Evolutionary conservation across 2,113 vertebrate species (phyloP), one percentile per base, ranked within the genome.

Genomic region (Macquaria australasica): DNA sequence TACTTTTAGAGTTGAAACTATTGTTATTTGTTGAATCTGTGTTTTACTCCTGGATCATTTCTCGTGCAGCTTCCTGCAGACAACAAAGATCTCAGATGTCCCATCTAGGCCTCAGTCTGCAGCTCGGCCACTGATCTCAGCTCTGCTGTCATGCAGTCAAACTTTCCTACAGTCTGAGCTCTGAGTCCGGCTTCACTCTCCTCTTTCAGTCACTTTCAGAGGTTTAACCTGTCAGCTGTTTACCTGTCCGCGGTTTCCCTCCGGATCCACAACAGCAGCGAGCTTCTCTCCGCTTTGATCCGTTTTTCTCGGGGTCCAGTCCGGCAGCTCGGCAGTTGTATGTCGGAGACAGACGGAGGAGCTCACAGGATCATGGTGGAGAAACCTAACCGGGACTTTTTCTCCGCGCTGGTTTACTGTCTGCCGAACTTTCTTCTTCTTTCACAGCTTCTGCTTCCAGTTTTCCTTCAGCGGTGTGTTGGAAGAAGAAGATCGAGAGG

Each of bases 171-270:
- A 28, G 62, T 39, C 9, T 41, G 9, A 5, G 18, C 31, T 12
- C 5, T 43, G 20, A 16, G 21, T 16, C 15, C 23, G 4, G 8
- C 62, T 41, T 28, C 28, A 20, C 60, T 23, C 21, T 9, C 31
- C 31, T 37, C 21, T 50, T 37, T 28, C 53, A 11, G 2, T 37
- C 28, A 1, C 12, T 31, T 37, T 39, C 39, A 39, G 39, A 34
- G 34, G 3, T 34, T 34, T 34, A 34, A 34, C 34, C 41, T 45
- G 71, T 53, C 58, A 73, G 84, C 63, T 51, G 70, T 0, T 84
- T 91, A 90, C 90, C 90, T 92, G 84, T 90, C 88, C 74, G 79
- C 60, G 66, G 66, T 8, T 55, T 75, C 50, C 51, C 76, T 83
- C 83, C 85, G 69, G 85, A 51, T 85, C 85, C 82, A 62, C 79